Evolutionary conservation across 2,113 vertebrate species (phyloP).

Genomic region (Aleadryas rufinucha): DNA sequence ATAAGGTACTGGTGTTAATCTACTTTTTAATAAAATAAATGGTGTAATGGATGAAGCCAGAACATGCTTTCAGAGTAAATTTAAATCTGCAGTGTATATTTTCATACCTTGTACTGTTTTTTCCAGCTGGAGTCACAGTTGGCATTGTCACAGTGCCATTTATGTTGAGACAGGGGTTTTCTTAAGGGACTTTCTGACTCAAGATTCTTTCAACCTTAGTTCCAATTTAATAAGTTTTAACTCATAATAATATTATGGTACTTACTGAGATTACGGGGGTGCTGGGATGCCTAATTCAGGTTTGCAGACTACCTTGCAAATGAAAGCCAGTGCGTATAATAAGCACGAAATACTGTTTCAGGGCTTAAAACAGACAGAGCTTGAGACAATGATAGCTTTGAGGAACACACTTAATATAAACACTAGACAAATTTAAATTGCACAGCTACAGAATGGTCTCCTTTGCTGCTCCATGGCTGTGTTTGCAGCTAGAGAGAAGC

Average conservation of each 20-base stretch:
- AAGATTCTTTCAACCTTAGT: conserved; percentile 1
- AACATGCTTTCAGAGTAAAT: neutral
- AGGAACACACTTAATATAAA: conserved; percentile 18
- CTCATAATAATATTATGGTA: neutral
- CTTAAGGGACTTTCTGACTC: neutral
- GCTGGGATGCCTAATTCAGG: neutral
- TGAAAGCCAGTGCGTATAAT: neutral
- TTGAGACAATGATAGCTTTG: neutral
- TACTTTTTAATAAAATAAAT: neutral
- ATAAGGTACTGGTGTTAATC: neutral
- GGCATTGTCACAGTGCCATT: neutral
- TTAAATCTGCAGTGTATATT: neutral
- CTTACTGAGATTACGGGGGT: neutral
- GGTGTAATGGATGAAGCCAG: neutral
- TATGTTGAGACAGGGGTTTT: neutral
- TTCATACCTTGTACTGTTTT: neutral
- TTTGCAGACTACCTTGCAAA: neutral
- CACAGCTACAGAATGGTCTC: neutral
- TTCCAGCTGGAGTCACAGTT: neutral
- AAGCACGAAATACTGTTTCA: conserved; percentile 6
- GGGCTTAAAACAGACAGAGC: neutral
- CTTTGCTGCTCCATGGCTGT: neutral
- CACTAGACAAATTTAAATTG: neutral
- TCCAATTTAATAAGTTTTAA: neutral
- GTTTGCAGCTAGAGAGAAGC: neutral